Evolutionary conservation across 1,140 invertebrate species (phyloP).

Genomic region (Pseudomyrmex cubaensis): DNA sequence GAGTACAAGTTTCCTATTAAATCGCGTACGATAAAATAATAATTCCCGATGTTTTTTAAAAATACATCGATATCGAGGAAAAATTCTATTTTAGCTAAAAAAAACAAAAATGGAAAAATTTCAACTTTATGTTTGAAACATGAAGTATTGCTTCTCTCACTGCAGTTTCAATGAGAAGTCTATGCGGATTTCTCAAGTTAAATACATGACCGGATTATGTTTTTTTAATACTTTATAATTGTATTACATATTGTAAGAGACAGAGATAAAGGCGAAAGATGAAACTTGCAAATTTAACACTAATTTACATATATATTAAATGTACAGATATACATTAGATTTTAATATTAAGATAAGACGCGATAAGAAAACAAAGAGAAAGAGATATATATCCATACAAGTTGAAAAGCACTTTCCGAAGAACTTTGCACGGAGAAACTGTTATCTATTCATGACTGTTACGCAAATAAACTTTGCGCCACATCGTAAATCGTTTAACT

Average conservation of each 20-base stretch:
- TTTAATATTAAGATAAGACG: too few species aligned
- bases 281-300: too few species aligned
- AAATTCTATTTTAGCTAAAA: background rate
- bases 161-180: background rate
- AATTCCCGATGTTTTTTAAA: background rate
- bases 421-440: too few species aligned
- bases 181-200: background rate
- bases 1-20: background rate
- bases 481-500: background rate
- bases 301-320: background rate
- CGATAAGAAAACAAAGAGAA: background rate
- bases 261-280: too few species aligned
- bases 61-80: background rate
- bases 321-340: too few species aligned
- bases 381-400: background rate
- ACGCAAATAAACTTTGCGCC: background rate
- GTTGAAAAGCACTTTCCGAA: background rate
- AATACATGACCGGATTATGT: background rate
- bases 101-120: background rate
- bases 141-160: slow-evolving; percentile 7
- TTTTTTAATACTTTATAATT: too few species aligned
- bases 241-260: too few species aligned
- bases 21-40: background rate
- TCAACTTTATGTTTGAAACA: background rate
- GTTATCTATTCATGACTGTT: background rate